Conservation (phyloP, 2,888 invertebrate species). For the Erebia aethiops region DNA sequence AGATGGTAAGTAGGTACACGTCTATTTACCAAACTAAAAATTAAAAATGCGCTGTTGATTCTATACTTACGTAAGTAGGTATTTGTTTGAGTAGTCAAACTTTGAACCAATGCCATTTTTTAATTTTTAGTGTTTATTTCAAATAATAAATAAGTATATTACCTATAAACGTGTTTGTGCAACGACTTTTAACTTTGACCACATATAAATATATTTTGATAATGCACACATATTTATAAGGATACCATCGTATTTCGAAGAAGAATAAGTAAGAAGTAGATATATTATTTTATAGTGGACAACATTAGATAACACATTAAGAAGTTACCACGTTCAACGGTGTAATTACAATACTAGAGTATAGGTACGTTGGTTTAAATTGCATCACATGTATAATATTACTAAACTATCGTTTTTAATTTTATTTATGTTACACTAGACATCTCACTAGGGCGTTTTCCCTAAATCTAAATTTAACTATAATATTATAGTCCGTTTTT, state of each 20-base stretch:
- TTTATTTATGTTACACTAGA: constrained; percentile 49
- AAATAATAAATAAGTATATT: not conserved
- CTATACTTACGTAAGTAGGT: no score
- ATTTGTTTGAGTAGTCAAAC: no score
- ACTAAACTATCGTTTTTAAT: constrained; percentile 56
- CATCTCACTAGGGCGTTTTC: constrained; percentile 60
- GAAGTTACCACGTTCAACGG: constrained; percentile 16
- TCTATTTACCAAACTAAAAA: no score
- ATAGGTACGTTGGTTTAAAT: constrained; percentile 35
- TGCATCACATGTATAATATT: constrained; percentile 49
- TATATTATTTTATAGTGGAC: constrained; percentile 33
- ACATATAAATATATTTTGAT: not conserved
- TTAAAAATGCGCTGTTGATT: no score
- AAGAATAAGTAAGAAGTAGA: not conserved
- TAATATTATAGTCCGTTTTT: not conserved
- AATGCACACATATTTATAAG: no score
- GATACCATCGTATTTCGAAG: not conserved
- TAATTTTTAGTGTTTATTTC: not conserved
- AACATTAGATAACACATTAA: constrained; percentile 28
- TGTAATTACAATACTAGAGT: constrained; percentile 17
- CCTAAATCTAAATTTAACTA: constrained; percentile 25
- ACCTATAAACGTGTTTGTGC: not conserved
- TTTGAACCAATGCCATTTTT: not conserved
- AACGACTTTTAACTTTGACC: constrained; percentile 2
- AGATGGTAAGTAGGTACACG: no score